phyloP scores from a whole-genome alignment of 2,797 vertebrate species.

The Poliocrania exsul region DNA sequence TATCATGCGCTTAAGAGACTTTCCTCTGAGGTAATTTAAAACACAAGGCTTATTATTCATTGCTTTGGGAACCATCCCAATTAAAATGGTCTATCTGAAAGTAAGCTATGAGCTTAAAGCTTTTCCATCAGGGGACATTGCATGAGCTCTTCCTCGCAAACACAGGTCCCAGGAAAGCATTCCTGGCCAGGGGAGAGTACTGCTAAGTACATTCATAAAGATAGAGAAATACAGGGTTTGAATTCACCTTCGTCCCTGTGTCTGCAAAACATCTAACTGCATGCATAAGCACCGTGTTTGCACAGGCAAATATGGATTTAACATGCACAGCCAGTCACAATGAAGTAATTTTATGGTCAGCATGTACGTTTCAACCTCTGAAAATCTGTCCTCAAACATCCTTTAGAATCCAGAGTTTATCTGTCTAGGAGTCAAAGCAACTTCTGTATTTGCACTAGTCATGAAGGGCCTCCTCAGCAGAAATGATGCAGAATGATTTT shows the following conservation, averaged over 20 bases:
- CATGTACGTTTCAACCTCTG: slow-evolving; percentile 34
- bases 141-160: not conserved
- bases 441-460: slow-evolving; percentile 12
- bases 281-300: slow-evolving; percentile 53
- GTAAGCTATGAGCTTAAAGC: not conserved
- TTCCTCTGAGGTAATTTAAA: not conserved
- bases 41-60: slow-evolving; percentile 33
- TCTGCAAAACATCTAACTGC: slow-evolving; percentile 13
- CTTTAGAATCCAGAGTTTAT: slow-evolving; percentile 45
- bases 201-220: not conserved
- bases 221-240: slow-evolving; percentile 7
- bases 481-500: slow-evolving; percentile 11
- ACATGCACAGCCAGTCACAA: slow-evolving; percentile 47
- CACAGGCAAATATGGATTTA: slow-evolving; percentile 49
- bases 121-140: not conserved
- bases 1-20: not conserved
- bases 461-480: not conserved
- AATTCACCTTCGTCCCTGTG: not conserved
- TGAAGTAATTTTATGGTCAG: slow-evolving; percentile 62
- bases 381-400: slow-evolving; percentile 59
- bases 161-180: not conserved
- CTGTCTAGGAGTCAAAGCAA: slow-evolving; percentile 33
- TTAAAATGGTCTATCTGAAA: slow-evolving; percentile 33
- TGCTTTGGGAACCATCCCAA: slow-evolving; percentile 45
- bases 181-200: not conserved